Percentiles rank a stretch among this genome's conserved stretches.
These are phyloP conservation scores for Microctonus aethiopoides DNA, from an alignment of 2,888 invertebrate species.

Conservation along the genomic window DNA sequence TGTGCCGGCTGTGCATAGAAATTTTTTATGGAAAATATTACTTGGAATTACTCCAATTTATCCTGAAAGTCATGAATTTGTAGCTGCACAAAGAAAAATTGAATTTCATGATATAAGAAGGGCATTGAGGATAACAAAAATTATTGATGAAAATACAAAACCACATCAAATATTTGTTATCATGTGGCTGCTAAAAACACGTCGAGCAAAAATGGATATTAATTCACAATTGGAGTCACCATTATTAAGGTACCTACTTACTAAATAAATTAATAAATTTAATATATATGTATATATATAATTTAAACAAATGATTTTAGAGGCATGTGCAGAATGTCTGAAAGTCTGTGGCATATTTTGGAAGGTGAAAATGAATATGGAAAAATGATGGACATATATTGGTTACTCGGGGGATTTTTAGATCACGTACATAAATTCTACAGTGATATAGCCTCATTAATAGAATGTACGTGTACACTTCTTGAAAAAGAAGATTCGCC, in stretches of 20 bases:
- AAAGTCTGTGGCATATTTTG: conserved; percentile 77
- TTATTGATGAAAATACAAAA: conserved; percentile 74
- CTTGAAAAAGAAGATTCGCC: conserved; percentile 83
- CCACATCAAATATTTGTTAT: conserved; percentile 77
- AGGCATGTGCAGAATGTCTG: conserved; percentile 68
- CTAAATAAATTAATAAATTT: conserved; percentile 1
- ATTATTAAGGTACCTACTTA: conserved; percentile 52
- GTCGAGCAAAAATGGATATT: conserved; percentile 70
- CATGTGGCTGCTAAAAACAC: conserved; percentile 86
- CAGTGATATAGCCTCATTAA: conserved; percentile 74
- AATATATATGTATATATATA: neutral
- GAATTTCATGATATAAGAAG: conserved; percentile 81
- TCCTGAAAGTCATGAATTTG: conserved; percentile 79
- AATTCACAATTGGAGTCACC: conserved; percentile 59
- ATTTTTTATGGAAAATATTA: conserved; percentile 87
- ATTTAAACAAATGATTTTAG: conserved; percentile 42
- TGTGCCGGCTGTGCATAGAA: conserved; percentile 83
- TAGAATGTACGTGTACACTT: conserved; percentile 75
- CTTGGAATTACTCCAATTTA: conserved; percentile 84
- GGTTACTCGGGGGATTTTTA: conserved; percentile 83
- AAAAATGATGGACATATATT: conserved; percentile 78
- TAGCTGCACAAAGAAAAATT: conserved; percentile 78
- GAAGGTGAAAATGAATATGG: conserved; percentile 71
- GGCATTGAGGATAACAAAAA: conserved; percentile 76
- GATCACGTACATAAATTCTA: conserved; percentile 76